These are phyloP conservation scores for Mugil cephalus DNA, from an alignment of 2,113 vertebrate genomes.

Conservation along the genomic window DNA sequence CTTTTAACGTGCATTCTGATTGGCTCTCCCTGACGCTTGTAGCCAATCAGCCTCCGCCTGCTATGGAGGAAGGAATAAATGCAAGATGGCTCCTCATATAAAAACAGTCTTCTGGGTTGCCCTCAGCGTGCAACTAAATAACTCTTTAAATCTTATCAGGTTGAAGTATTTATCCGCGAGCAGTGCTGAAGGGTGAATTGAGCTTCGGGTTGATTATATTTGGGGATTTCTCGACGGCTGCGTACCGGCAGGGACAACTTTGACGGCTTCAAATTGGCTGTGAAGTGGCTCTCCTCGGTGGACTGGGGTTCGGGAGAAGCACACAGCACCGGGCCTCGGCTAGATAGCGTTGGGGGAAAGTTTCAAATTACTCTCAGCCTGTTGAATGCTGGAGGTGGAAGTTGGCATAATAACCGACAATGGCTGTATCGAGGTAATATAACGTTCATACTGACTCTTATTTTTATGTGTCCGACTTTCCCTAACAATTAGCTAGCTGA, in stretches of 20 bases:
- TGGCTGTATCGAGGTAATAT: slow-evolving; percentile 86
- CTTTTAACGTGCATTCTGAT: slow-evolving; percentile 79
- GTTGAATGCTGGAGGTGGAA: slow-evolving; percentile 62
- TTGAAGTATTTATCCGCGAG: slow-evolving; percentile 80
- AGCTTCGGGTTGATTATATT: slow-evolving; percentile 49
- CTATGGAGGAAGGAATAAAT: slow-evolving; percentile 97
- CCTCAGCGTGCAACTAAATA: slow-evolving; percentile 87
- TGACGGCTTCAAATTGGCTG: slow-evolving; percentile 72
- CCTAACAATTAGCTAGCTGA: slow-evolving; percentile 32
- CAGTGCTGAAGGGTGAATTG: slow-evolving; percentile 78
- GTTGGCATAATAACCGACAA: slow-evolving; percentile 37
- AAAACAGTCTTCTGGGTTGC: slow-evolving; percentile 92
- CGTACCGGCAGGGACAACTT: slow-evolving; percentile 64
- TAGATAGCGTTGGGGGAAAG: slow-evolving; percentile 46
- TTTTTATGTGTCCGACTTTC: background rate
- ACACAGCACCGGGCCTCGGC: slow-evolving; percentile 64
- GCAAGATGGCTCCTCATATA: slow-evolving; percentile 99
- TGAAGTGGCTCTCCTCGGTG: slow-evolving; percentile 51
- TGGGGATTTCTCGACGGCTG: slow-evolving; percentile 37
- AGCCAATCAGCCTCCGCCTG: slow-evolving; percentile 91
- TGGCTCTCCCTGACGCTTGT: slow-evolving; percentile 78
- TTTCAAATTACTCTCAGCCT: slow-evolving; percentile 24
- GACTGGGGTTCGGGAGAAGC: slow-evolving; percentile 35
- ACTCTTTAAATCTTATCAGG: slow-evolving; percentile 83
- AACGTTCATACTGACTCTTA: background rate